Percentiles rank a stretch among this genome's conserved stretches.
These are phyloP conservation scores for Petrophora chlorosata DNA, from an alignment of 2,888 invertebrate species.

Conservation along the genomic window DNA sequence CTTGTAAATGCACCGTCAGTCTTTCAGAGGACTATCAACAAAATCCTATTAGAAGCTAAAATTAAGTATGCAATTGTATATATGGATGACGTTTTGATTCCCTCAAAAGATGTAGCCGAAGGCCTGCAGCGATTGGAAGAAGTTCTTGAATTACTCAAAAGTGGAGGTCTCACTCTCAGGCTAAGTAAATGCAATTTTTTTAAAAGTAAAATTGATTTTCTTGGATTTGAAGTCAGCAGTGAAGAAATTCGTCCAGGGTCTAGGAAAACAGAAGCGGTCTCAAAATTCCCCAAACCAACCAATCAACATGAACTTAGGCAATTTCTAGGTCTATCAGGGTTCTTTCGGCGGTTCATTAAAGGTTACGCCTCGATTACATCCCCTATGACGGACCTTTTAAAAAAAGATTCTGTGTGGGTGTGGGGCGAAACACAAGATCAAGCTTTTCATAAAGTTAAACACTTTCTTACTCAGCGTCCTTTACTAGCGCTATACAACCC, in stretches of 20 bases:
- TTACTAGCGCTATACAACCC: slow-evolving; percentile 44
- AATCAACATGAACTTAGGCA: slow-evolving; percentile 39
- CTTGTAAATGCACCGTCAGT: not conserved
- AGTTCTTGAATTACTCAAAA: slow-evolving; percentile 17
- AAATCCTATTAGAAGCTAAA: not conserved
- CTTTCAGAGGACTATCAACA: not conserved
- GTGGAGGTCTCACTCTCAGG: slow-evolving; percentile 34
- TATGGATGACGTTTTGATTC: not conserved
- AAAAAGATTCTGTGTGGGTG: not conserved
- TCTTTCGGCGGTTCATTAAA: slow-evolving; percentile 44
- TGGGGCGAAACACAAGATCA: not conserved
- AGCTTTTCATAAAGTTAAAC: slow-evolving; percentile 40
- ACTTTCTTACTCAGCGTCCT: slow-evolving; percentile 34
- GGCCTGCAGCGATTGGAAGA: slow-evolving; percentile 29
- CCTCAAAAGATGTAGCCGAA: slow-evolving; percentile 17
- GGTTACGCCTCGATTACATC: slow-evolving; percentile 34
- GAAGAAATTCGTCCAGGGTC: slow-evolving; percentile 37
- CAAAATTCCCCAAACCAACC: slow-evolving; percentile 32
- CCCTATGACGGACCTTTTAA: slow-evolving; percentile 33
- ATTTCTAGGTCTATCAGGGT: slow-evolving; percentile 44
- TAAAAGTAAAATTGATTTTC: slow-evolving; percentile 33
- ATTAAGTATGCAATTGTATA: not conserved
- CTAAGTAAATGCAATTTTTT: slow-evolving; percentile 43
- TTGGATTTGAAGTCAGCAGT: slow-evolving; percentile 38
- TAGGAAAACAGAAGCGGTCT: slow-evolving; percentile 24